Conservation (phyloP, 2,113 vertebrate genomes). For the Oncorhynchus tshawytscha region DNA sequence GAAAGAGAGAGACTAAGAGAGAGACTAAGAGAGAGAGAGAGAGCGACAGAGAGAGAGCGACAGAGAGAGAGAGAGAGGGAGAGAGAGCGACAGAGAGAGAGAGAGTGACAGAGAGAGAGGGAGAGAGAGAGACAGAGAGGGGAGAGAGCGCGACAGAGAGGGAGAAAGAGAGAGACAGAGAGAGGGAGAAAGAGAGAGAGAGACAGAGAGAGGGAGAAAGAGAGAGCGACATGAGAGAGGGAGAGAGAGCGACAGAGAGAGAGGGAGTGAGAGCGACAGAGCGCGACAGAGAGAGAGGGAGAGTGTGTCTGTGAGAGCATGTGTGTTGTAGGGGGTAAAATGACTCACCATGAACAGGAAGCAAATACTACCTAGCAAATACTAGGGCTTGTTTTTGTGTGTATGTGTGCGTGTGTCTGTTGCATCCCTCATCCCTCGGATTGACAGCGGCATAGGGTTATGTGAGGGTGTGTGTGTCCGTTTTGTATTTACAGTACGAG, state of each 20-base stretch:
- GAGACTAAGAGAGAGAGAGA: background rate
- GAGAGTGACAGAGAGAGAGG: too few relatives aligned
- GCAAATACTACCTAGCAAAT: background rate
- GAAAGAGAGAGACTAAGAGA: background rate
- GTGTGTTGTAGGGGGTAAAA: background rate
- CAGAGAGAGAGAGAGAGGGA: background rate
- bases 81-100: too few relatives aligned
- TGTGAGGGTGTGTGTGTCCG: background rate
- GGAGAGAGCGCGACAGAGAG: background rate
- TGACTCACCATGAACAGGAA: background rate
- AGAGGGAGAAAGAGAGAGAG: background rate
- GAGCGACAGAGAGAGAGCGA: background rate
- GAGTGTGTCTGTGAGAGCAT: background rate
- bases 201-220: background rate
- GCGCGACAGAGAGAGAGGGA: background rate
- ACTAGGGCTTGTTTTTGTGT: background rate
- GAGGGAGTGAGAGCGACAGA: background rate
- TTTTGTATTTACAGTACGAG: background rate
- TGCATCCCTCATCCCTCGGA: background rate
- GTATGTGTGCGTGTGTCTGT: background rate
- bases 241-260: background rate
- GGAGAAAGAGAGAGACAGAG: background rate
- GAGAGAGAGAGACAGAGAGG: background rate
- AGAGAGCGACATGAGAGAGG: background rate
- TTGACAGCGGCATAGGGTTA: background rate